Base-by-base conservation (phyloP, 2,797 vertebrate genomes). In the Phataginus tricuspis region DNA sequence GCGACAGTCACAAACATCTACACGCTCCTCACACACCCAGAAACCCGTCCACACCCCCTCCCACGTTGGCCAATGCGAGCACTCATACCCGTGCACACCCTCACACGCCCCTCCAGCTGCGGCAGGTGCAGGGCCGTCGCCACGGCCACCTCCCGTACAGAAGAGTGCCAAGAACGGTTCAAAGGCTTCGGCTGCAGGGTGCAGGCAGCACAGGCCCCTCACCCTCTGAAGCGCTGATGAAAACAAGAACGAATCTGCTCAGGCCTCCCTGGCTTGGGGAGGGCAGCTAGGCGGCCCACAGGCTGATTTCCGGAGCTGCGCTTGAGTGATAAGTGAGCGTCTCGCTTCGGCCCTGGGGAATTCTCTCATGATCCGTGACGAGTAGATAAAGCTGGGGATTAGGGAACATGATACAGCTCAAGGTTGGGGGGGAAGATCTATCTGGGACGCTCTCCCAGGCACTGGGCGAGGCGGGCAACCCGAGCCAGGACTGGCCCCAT, bases 401-500 rank as follows among this genome's bases (percentile, higher is more conserved):
- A 23, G 59, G 64, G 16, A 29, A 69, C 14, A 2, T 1, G 16
- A 4, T 15, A 19, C 13, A 31, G 66, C 42, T 29, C 83, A 42
- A 3, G 68, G 55, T 9, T 1, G 6, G 39, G 53, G 79, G 39
- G 31, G 14, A 59, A 61, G 39, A 15, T 27, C 19, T 23, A 34
- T 0, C 1, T 5, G 4, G 14, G 27, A 57, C 1, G 37, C 16
- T n/a, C 68, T 55, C 64, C 42, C 19, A 27, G 37, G 75, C 11
- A 4, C 4, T 6, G 10, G 5, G 2, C 0, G 0, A 27, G 34
- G n/a, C 1, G 11, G 75, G 37, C 0, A 1, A 57, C 63, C 49
- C 8, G 49, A 59, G 55, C 29, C 82, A 49, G 34, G n/a, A 31
- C 25, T 42, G 51, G 39, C 39, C 31, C 34, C 21, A 2, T 1